These are phyloP conservation scores for Etheostoma nigrum DNA, from an alignment of 2,797 vertebrate species.

Conservation along the genomic window DNA sequence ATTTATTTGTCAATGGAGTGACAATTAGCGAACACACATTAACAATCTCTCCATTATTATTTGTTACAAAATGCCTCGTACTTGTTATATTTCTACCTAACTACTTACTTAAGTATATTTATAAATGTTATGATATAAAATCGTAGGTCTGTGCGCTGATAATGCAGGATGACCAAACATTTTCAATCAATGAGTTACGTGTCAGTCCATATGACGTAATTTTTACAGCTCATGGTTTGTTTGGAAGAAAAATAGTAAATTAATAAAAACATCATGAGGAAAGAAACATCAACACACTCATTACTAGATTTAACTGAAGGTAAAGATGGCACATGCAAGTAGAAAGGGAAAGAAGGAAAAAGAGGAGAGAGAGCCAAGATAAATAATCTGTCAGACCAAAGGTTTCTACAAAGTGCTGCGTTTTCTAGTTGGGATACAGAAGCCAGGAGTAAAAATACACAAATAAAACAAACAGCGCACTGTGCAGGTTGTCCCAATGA, in stretches of 20 bases:
- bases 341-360: neutral
- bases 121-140: too few relatives aligned
- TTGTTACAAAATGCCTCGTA: too few relatives aligned
- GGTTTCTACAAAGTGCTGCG: neutral
- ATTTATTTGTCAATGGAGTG: neutral
- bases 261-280: slow-evolving; percentile 3
- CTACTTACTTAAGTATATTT: too few relatives aligned
- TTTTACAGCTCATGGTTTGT: too few relatives aligned
- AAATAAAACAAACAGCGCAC: neutral
- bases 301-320: neutral
- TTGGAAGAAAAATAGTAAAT: neutral
- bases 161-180: too few relatives aligned
- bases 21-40: neutral
- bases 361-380: neutral
- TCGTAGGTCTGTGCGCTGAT: too few relatives aligned
- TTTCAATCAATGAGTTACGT: too few relatives aligned
- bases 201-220: too few relatives aligned
- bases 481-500: slow-evolving; percentile 6
- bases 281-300: neutral
- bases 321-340: neutral
- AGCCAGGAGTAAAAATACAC: neutral
- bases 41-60: too few relatives aligned
- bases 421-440: slow-evolving; percentile 2
- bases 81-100: too few relatives aligned
- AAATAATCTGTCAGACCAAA: neutral